These are phyloP conservation scores for Myiothlypis coronata DNA, from an alignment of 2,797 vertebrate species.

Conservation along the genomic window DNA sequence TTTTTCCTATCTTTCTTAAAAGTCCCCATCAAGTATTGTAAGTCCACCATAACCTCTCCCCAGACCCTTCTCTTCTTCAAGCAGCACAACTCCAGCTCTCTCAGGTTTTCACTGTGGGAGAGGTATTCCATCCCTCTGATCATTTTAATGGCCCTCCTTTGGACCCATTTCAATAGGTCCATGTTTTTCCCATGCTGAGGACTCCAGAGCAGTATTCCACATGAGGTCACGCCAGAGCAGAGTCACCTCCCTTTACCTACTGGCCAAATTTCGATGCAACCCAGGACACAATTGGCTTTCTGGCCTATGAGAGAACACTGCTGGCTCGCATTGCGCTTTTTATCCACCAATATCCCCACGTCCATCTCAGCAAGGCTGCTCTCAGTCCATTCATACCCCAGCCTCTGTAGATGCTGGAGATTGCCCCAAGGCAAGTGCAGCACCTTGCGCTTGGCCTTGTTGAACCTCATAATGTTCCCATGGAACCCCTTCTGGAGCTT, in stretches of 20 bases:
- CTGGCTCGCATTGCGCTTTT: not conserved
- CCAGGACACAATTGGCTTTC: fast-evolving
- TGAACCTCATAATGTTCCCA: not conserved
- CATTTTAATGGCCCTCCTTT: not conserved
- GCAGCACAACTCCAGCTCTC: not conserved
- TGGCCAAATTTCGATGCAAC: not conserved
- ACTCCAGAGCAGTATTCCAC: not conserved
- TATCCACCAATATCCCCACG: not conserved
- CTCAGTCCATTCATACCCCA: not conserved
- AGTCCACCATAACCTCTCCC: not conserved
- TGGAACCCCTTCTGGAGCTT: not conserved
- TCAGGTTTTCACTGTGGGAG: not conserved
- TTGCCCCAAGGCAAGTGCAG: not conserved
- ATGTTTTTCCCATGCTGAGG: not conserved
- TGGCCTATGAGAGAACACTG: not conserved
- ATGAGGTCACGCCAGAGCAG: not conserved
- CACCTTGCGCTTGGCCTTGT: not conserved
- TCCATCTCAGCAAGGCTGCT: not conserved
- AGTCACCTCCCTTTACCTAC: not conserved
- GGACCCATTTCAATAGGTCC: not conserved
- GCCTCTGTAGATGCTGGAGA: not conserved
- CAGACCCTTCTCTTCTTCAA: not conserved
- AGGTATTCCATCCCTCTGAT: not conserved
- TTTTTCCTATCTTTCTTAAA: not conserved
- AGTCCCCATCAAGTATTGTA: not conserved